Evolutionary conservation across 2,888 invertebrate genomes (phyloP), one percentile per base, ranked within the genome.

Genomic region (Orchestes rusci): DNA sequence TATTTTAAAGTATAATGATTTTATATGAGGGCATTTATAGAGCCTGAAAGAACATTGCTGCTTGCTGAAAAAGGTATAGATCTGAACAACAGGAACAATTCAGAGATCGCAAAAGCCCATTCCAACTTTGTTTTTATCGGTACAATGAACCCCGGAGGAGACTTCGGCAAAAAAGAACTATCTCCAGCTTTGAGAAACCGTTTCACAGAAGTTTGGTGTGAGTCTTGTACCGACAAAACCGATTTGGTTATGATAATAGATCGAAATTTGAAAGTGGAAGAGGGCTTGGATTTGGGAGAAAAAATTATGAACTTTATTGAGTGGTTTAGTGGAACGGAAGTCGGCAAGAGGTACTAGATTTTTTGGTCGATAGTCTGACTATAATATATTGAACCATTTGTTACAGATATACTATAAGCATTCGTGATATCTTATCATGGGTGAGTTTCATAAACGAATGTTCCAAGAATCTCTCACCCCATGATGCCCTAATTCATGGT

Each of bases 101-200:
- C 65, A 1, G 73, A 74, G 19, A 72, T 83, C 2, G 75, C 84
- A 30, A 76, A 80, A 0, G 85, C 87, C 0, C 59, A 74, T 43
- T 65, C 77, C 4, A 76, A 79, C 7, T 99, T 99, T 64, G 82
- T 88, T 57, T 89, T 99, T 59, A 77, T 97, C 45, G 94, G 92
- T 2, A 99, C 99, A 0, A 99, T 99, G 99, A 99, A 99, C 72
- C 99, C 99, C 4, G 96, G 97, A 8, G 97, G 97, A 1, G 99
- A 99, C 73, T 99, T 90, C 65, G 99, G 99, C 2, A 99, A 99
- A 66, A 99, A 99, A 65, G 99, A 99, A 74, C 73, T 99, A 7
- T 99, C 97, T 0, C 96, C 96, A 1, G 97, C 99, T 0, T 70
- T 99, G 37, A 75, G 99, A 38, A 99, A 99, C 72, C 80, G 99